phyloP scores from a whole-genome alignment of 2,797 vertebrate genomes.

The Tenualosa ilisha region DNA sequence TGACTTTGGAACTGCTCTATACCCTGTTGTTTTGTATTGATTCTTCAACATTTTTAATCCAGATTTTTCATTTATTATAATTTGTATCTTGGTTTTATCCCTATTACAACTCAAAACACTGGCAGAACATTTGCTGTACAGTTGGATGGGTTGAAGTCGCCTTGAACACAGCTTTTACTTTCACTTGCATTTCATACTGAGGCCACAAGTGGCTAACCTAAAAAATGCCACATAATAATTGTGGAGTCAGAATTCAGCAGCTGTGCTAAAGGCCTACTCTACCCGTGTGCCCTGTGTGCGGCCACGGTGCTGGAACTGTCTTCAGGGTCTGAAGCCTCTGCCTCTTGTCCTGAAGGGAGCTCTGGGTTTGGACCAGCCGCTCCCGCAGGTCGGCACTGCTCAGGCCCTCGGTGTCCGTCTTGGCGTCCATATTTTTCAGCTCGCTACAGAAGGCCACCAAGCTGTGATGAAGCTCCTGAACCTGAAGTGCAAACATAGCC shows the following conservation, averaged over 20 bases:
- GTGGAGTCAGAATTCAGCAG: no score
- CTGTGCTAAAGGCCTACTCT: slow-evolving; percentile 35
- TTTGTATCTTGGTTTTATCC: no score
- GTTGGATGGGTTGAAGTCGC: no score
- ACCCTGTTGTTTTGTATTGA: neutral
- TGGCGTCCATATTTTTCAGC: slow-evolving; percentile 68
- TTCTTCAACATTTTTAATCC: neutral
- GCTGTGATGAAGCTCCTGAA: slow-evolving; percentile 70
- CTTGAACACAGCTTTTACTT: no score
- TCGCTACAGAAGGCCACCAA: slow-evolving; percentile 71
- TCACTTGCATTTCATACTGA: no score
- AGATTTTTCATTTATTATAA: neutral
- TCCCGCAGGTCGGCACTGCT: slow-evolving; percentile 61
- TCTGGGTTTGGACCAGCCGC: slow-evolving; percentile 61
- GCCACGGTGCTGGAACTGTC: slow-evolving; percentile 60
- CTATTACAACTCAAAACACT: no score
- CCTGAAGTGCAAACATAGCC: slow-evolving; percentile 43
- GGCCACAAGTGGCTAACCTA: no score
- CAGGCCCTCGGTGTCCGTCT: slow-evolving; percentile 56
- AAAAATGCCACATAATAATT: no score
- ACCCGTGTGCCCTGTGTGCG: slow-evolving; percentile 63
- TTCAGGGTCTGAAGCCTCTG: slow-evolving; percentile 60
- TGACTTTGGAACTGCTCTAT: neutral
- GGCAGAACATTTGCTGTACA: no score
- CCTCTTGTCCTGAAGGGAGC: slow-evolving; percentile 67